Evolutionary conservation across 2,113 vertebrate genomes (phyloP).

Genomic region (Zingel zingel): DNA sequence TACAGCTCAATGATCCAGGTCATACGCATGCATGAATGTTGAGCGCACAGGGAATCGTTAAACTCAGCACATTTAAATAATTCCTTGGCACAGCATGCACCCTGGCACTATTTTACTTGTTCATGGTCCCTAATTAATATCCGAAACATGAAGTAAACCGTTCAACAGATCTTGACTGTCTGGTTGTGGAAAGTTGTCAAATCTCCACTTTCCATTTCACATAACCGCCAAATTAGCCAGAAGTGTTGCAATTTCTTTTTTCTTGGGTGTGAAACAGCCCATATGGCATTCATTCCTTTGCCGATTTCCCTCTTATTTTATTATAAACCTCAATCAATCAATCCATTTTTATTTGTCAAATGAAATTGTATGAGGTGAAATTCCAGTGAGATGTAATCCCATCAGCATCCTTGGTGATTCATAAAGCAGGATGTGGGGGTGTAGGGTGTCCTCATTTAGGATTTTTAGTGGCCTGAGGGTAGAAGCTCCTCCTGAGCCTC

Average conservation of each 20-base stretch:
- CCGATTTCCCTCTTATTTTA: not conserved
- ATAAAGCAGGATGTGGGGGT: too few relatives aligned
- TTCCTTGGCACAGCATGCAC: constrained; percentile 13
- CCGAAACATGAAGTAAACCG: constrained; percentile 15
- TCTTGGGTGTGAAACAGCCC: not conserved
- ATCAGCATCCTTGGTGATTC: too few relatives aligned
- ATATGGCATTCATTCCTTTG: not conserved
- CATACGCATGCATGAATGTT: constrained; percentile 38
- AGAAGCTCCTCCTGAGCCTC: too few relatives aligned
- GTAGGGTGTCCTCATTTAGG: too few relatives aligned
- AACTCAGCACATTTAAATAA: constrained; percentile 38
- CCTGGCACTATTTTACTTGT: not conserved
- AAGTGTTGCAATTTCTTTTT: not conserved
- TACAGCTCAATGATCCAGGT: constrained; percentile 54
- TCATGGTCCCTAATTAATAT: constrained; percentile 33
- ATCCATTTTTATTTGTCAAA: too few relatives aligned
- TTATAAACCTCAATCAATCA: not conserved
- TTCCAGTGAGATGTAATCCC: too few relatives aligned
- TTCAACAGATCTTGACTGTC: not conserved
- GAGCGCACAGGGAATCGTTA: constrained; percentile 27
- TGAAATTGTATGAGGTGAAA: too few relatives aligned
- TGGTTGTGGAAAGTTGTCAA: not conserved
- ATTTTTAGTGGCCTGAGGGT: too few relatives aligned
- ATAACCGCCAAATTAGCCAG: not conserved
- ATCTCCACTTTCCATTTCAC: not conserved